Conservation (phyloP, 2,888 invertebrate species). For the Myopa testacea region DNA sequence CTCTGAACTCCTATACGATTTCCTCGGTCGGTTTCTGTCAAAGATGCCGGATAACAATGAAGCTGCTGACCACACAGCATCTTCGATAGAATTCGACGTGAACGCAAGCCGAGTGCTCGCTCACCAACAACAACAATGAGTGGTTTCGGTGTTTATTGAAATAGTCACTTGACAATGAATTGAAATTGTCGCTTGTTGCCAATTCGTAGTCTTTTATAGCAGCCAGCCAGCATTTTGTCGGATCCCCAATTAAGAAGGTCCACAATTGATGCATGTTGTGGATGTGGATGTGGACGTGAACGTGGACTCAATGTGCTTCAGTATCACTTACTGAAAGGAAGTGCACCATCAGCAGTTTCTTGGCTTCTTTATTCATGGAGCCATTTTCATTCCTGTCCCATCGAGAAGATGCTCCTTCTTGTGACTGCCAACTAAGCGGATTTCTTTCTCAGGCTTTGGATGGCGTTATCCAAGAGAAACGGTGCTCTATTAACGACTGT, state of each 20-base stretch:
- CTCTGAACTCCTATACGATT: neutral
- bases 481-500: neutral
- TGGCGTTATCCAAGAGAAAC: neutral
- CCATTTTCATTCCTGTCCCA: constrained; percentile 43
- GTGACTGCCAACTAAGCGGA: constrained; percentile 28
- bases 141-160: constrained; percentile 21
- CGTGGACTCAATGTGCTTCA: constrained; percentile 27
- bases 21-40: constrained; percentile 1
- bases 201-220: neutral
- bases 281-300: constrained; percentile 21
- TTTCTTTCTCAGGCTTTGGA: constrained; percentile 16
- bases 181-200: neutral
- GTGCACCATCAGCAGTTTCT: constrained; percentile 60
- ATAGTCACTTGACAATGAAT: constrained; percentile 31
- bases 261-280: constrained; percentile 29
- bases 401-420: constrained; percentile 6
- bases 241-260: constrained; percentile 34
- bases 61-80: constrained; percentile 56
- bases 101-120: constrained; percentile 14
- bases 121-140: constrained; percentile 20
- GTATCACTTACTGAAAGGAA: constrained; percentile 59
- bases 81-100: constrained; percentile 32
- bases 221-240: neutral
- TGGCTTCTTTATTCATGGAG: constrained; percentile 37
- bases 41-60: constrained; percentile 52